Evolutionary conservation across 2,113 vertebrate genomes (phyloP), one percentile per base, ranked within the genome.

Genomic region (Mastomys natalensis): DNA sequence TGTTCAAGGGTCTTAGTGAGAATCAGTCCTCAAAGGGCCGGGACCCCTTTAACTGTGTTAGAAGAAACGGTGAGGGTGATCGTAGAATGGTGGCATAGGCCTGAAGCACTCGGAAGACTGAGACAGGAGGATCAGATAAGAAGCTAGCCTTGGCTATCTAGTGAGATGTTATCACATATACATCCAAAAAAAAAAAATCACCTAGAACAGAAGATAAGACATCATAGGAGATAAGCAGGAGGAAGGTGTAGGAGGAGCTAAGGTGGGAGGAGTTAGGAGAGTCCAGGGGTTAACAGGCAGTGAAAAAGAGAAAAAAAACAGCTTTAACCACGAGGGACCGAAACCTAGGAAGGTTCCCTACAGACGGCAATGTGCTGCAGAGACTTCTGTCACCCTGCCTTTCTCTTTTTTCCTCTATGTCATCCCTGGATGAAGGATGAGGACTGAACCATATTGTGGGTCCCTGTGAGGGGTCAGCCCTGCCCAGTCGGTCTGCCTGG

Each of bases 191-290:
- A 55, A 70, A 68, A 86, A 48, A 74, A 82, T 77, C 58, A 76
- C 60, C 91, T 45, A 96, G 74, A 95, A 21, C 87, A 85, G 31
- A 88, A 88, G 80, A 64, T 90, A 84, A 94, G 81, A n/a, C 89
- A 45, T 90, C 53, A 24, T 53, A 82, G 64, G 78, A 93, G n/a
- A 87, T 53, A 87, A 84, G 34, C 22, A 80, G 31, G 34, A 80
- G 81, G 87, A 91, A 89, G 34, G 15, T n/a, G n/a, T n/a, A n/a
- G n/a, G n/a, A n/a, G n/a, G n/a, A n/a, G n/a, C n/a, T n/a, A n/a
- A n/a, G n/a, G n/a, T n/a, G n/a, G n/a, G n/a, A n/a, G n/a, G n/a
- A n/a, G n/a, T n/a, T n/a, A n/a, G n/a, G n/a, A n/a, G n/a, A n/a
- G n/a, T 76, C 21, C 74, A 85, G 17, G 3, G 24, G 43, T 93